Conservation (phyloP, 2,888 invertebrate species). For the Heliconius erato region DNA sequence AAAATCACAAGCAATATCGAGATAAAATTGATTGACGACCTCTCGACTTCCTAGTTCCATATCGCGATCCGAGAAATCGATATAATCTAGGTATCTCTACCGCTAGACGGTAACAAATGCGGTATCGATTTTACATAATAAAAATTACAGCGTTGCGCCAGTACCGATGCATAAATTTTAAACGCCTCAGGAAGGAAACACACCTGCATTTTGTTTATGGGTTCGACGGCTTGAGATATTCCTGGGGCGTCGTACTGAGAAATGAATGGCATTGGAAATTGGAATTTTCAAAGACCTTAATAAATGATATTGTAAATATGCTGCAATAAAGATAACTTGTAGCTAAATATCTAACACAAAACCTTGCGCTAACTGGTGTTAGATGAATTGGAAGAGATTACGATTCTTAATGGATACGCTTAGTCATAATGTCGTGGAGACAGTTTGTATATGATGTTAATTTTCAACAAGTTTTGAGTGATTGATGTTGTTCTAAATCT, state of each 20-base stretch:
- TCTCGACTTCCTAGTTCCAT: conserved; percentile 38
- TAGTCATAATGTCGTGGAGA: neutral
- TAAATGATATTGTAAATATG: conserved; percentile 48
- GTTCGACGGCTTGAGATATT: conserved; percentile 48
- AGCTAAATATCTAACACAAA: conserved; percentile 19
- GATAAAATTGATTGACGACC: conserved; percentile 42
- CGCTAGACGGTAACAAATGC: conserved; percentile 8
- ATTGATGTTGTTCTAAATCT: neutral
- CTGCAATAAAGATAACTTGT: conserved; percentile 44
- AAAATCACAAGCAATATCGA: conserved; percentile 30
- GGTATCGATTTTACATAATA: conserved; percentile 10
- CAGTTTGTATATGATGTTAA: neutral
- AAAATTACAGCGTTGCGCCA: conserved; percentile 16
- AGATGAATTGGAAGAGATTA: conserved; percentile 17
- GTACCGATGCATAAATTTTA: conserved; percentile 9
- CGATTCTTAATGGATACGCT: neutral
- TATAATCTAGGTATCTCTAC: conserved; percentile 19
- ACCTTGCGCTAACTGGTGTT: conserved; percentile 7
- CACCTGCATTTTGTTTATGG: conserved; percentile 47
- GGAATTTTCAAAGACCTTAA: conserved; percentile 43
- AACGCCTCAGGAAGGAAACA: conserved; percentile 49
- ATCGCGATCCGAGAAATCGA: conserved; percentile 37
- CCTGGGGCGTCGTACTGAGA: conserved; percentile 47
- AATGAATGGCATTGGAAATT: conserved; percentile 44
- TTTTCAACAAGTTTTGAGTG: neutral